phyloP scores from a whole-genome alignment of 2,888 invertebrate species.

The Endomychus coccineus region DNA sequence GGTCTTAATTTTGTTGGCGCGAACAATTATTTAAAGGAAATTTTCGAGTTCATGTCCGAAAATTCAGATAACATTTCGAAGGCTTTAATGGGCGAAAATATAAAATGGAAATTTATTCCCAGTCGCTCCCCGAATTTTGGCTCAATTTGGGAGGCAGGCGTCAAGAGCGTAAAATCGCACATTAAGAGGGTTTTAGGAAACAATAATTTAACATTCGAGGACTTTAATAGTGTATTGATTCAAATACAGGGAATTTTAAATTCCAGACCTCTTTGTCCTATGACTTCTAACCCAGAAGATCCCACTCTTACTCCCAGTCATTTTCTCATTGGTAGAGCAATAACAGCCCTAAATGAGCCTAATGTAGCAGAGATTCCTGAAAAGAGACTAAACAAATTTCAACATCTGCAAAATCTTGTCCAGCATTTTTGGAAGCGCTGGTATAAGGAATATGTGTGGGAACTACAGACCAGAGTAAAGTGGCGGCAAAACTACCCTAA shows the following conservation, averaged over 20 bases:
- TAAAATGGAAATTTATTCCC: conserved; percentile 4
- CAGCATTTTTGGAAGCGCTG: conserved; percentile 1
- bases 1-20: conserved; percentile 12
- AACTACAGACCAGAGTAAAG: no score
- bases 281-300: conserved; percentile 2
- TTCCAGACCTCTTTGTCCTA: conserved; percentile 2
- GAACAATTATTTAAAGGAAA: neutral
- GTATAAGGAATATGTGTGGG: neutral
- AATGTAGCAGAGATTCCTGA: neutral
- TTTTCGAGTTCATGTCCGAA: neutral
- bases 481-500: no score
- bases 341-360: neutral
- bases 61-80: neutral
- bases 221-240: neutral
- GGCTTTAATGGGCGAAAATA: no score
- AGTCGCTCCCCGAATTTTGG: neutral
- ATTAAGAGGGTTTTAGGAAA: neutral
- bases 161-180: conserved; percentile 1
- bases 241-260: conserved; percentile 5
- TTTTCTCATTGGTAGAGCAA: neutral
- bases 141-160: conserved; percentile 1
- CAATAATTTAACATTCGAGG: conserved; percentile 1
- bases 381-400: neutral
- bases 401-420: neutral
- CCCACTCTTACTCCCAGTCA: conserved; percentile 1